Evolutionary conservation across 2,113 vertebrate genomes (phyloP).

Genomic region (Cyanoliseus patagonus): DNA sequence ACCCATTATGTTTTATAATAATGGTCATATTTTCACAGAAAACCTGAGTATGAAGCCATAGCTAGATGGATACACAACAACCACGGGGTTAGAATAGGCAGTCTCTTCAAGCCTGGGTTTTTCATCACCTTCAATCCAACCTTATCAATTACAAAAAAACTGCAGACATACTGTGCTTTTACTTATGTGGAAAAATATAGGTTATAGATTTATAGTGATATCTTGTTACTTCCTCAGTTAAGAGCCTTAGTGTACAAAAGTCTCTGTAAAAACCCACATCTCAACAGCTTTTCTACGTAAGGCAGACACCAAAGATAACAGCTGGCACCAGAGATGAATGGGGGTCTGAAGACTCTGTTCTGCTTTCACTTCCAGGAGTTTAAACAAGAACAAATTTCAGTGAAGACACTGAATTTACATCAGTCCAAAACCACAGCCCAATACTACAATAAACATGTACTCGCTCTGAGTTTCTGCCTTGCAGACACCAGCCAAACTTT

Average conservation of each 20-base stretch:
- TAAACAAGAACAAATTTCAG: background rate
- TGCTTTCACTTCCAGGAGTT: background rate
- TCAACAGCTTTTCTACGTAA: background rate
- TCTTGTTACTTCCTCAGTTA: background rate
- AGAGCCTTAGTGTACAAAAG: background rate
- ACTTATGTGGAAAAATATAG: background rate
- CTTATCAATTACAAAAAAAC: background rate
- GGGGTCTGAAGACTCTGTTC: background rate
- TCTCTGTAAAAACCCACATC: background rate
- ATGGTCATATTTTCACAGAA: background rate
- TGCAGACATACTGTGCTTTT: background rate
- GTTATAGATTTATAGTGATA: background rate
- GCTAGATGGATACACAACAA: background rate
- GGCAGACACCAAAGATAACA: slow-evolving; percentile 21
- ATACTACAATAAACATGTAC: background rate
- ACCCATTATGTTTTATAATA: background rate
- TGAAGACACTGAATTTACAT: background rate
- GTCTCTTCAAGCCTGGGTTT: background rate
- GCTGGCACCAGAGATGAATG: slow-evolving; percentile 1
- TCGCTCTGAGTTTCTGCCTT: background rate
- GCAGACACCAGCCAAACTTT: background rate
- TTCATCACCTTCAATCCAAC: background rate
- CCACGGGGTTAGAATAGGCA: background rate
- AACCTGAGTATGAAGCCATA: background rate
- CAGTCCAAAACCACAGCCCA: background rate